These are phyloP conservation scores for Etia nguti DNA, from an alignment of 2,113 vertebrate species.

Conservation along the genomic window DNA sequence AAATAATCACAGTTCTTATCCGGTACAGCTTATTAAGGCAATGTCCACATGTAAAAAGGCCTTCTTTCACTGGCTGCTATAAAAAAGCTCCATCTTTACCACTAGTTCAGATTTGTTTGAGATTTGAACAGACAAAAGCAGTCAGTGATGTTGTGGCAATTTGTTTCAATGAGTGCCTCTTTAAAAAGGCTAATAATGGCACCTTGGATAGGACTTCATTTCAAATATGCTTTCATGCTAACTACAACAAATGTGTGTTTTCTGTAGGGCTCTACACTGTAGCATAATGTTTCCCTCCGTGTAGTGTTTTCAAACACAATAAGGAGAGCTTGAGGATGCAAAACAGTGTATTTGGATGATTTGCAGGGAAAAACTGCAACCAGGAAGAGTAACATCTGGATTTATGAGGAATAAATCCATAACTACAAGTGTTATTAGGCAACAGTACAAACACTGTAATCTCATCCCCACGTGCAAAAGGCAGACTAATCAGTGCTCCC, in stretches of 20 bases:
- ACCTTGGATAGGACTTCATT: background rate
- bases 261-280: background rate
- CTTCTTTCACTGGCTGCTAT: background rate
- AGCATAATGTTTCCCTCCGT: background rate
- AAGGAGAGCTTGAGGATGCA: background rate
- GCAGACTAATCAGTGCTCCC: background rate
- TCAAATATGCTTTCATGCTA: background rate
- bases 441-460: background rate
- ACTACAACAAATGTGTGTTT: background rate
- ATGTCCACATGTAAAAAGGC: background rate
- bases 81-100: background rate
- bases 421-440: background rate
- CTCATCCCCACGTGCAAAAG: background rate
- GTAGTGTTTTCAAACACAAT: background rate
- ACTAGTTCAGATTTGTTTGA: background rate
- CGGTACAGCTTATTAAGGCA: background rate
- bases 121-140: background rate
- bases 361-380: background rate
- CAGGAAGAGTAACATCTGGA: background rate
- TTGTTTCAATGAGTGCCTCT: background rate
- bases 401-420: background rate
- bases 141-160: background rate
- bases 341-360: background rate
- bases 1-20: background rate
- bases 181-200: background rate